Evolutionary conservation across 2,888 invertebrate genomes (phyloP).

Genomic region (Drosophila fulvimacula): DNA sequence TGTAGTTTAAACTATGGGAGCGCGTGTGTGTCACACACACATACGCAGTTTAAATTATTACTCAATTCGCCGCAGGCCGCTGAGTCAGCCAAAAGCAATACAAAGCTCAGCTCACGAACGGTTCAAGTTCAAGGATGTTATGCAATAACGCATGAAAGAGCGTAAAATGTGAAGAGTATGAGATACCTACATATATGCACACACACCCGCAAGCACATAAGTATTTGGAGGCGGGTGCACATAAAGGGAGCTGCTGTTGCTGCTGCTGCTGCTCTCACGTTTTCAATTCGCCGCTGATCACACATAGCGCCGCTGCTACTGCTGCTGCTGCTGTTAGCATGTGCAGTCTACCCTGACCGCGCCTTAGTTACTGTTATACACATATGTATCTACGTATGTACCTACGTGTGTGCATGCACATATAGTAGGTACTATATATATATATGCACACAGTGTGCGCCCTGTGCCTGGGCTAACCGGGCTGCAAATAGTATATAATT

Average conservation of each 20-base stretch:
- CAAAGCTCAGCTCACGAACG: conserved; percentile 71
- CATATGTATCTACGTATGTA: background rate
- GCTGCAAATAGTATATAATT: conserved; percentile 72
- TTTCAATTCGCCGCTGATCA: conserved; percentile 43
- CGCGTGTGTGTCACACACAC: conserved; percentile 27
- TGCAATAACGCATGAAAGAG: conserved; percentile 72
- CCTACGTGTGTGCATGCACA: conserved; percentile 1
- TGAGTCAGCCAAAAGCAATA: conserved; percentile 63
- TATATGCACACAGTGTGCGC: background rate
- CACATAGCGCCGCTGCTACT: conserved; percentile 1
- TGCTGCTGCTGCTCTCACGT: conserved; percentile 19
- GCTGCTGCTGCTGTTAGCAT: conserved; percentile 58
- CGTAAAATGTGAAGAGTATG: conserved; percentile 14
- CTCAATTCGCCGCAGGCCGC: too few species aligned
- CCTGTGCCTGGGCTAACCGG: conserved; percentile 48
- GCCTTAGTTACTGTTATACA: conserved; percentile 62
- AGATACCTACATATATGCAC: conserved; percentile 3
- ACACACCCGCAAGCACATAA: background rate
- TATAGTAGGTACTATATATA: conserved; percentile 6
- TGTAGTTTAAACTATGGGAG: conserved; percentile 21
- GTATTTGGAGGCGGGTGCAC: conserved; percentile 14
- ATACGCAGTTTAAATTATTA: too few species aligned
- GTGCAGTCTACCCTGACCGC: conserved; percentile 76
- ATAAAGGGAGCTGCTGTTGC: conserved; percentile 50
- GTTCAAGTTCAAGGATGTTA: conserved; percentile 85